These are phyloP conservation scores for Epizoanthus illoricatus DNA, from an alignment of 92 coral and sea anemone genomes.

Conservation along the genomic window DNA sequence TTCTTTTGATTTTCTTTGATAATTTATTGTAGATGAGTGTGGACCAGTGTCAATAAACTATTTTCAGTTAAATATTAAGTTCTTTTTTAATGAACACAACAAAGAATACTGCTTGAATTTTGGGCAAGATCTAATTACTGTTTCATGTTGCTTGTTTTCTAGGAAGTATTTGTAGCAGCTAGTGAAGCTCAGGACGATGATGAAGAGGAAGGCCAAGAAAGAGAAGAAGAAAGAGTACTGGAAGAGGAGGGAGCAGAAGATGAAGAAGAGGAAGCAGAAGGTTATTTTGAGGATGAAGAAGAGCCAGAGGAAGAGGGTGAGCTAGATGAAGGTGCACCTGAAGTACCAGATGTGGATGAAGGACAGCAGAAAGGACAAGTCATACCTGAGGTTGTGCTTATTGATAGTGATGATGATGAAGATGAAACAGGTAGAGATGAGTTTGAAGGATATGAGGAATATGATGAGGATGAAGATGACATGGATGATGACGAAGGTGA, in stretches of 20 bases:
- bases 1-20: too few relatives aligned
- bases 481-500: constrained; percentile 13
- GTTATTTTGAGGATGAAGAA: constrained; percentile 25
- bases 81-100: not conserved
- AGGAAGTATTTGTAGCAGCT: constrained; percentile 4
- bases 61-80: too few relatives aligned
- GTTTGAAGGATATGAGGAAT: constrained; percentile 46
- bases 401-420: constrained; percentile 85
- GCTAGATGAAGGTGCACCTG: constrained; percentile 44
- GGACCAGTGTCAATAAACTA: too few relatives aligned
- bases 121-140: not conserved
- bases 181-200: constrained; percentile 23
- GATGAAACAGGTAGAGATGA: constrained; percentile 57
- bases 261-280: constrained; percentile 40
- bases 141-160: not conserved
- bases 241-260: constrained; percentile 41
- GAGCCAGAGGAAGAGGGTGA: constrained; percentile 34
- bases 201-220: constrained; percentile 42
- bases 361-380: constrained; percentile 14
- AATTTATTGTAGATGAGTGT: too few relatives aligned
- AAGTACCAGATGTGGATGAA: constrained; percentile 60
- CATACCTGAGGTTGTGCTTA: constrained; percentile 77
- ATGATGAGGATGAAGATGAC: constrained; percentile 5
- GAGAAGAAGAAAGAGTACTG: constrained; percentile 21
- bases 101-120: not conserved